Evolutionary conservation across 2,797 vertebrate genomes (phyloP), one percentile per base, ranked within the genome.

Genomic region (Sebastes vulpes): DNA sequence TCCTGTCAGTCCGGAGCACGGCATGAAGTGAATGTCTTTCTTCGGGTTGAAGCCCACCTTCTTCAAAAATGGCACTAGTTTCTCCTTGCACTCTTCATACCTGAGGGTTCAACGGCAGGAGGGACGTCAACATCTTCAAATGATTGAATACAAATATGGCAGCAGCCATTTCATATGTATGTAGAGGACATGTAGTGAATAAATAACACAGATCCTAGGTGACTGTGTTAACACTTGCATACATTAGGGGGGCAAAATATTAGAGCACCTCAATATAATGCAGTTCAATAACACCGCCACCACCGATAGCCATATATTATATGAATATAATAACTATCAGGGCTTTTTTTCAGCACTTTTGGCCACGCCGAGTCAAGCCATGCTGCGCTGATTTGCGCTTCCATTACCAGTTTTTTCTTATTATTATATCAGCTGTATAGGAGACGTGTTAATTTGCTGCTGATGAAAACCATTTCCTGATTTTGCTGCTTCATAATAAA

Each of bases 1-100:
- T 77, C 98, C 98, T 2, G 97, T 99, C 84, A 99, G 95, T 83
- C 98, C 98, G 2, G 98, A 99, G 91, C 98, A 99, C 61, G 98
- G 98, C 98, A 99, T 99, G 94, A 99, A 99, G 89, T 99, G 97
- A 91, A 99, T 97, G 91, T 99, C 98, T 94, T 99, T 99, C 94
- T 98, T 99, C 57, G 98, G 98, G 90, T 99, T 99, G 90, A 99
- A 99, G 79, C 98, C 98, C 81, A 99, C 98, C 95, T 99, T 99
- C 95, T 99, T 99, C 95, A 99, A 94, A 96, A 99, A 99, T 88
- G 98, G 98, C 95, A 99, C 97, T 86, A 99, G 95, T 92, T 99
- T 99, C 91, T 99, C 98, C 96, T 99, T 99, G 91, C 98, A 99
- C 95, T 99, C 98, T 89, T 99, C 98, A 21, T 99, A 99, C 93